Base-by-base conservation (phyloP, 2,113 vertebrate genomes). In the Harpagus bidentatus region DNA sequence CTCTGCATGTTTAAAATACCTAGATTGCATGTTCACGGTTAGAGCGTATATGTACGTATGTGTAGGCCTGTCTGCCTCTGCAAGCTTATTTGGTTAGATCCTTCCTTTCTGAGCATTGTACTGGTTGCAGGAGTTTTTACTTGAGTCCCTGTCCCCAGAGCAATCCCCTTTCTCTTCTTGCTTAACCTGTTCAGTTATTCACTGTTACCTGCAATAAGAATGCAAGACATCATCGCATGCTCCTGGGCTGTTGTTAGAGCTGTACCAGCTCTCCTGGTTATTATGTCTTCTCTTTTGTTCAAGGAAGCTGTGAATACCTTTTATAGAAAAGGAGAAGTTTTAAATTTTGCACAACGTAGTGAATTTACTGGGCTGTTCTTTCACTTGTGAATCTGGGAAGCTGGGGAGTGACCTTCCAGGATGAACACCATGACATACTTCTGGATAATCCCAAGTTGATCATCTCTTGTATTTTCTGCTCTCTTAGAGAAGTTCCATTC, bases 41-140 rank as follows among this genome's bases (percentile, higher is more conserved):
- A 58, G 20, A 72, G 34, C 0, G 1, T 23, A 1, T 43, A 3
- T 34, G 5, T 23, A n/a, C n/a, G n/a, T n/a, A n/a, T n/a, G 13
- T 72, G 7, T 38, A 28, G 21, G 23, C 23, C 25, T 62, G 38
- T 12, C 32, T 0, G 0, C 55, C 13, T 50, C 17, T 31, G 10
- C 50, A 20, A 23, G 5, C 17, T 73, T 77, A 38, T 2, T 67
- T 76, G 19, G 4, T 69, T 36, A 17, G 16, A 9, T 67, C 21
- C 31, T 52, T 40, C 20, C 31, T 70, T 70, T 48, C 36, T 86
- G 42, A 9, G 3, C 20, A 11, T 42, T 59, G 25, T 36, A 9
- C 23, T 45, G 21, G 9, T 63, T 88, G 23, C n/a, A 42, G 31
- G 28, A 45, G 7, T 7, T 93, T 58, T n/a, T 6, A 13, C 47